Percentiles rank a stretch among this genome's conserved stretches.
These are phyloP conservation scores for Gymnothorax javanicus DNA, from an alignment of 2,797 vertebrate species.

Conservation along the genomic window DNA sequence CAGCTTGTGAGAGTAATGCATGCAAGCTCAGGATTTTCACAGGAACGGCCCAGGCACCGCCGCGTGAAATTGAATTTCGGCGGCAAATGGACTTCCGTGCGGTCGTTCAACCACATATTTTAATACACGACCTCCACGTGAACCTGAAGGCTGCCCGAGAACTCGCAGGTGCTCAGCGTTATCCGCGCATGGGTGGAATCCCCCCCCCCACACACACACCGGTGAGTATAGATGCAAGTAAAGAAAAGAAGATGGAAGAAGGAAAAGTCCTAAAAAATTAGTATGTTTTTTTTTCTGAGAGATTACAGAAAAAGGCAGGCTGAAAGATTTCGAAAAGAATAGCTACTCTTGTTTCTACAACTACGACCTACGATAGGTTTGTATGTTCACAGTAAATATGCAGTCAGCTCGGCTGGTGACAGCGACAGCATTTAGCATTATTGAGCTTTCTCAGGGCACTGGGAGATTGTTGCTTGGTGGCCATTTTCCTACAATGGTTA, in stretches of 20 bases:
- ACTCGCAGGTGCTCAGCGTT: background rate
- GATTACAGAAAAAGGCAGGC: background rate
- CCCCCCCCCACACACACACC: background rate
- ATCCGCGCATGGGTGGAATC: background rate
- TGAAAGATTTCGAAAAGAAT: background rate
- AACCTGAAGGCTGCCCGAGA: background rate
- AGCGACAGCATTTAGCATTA: background rate
- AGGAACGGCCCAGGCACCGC: background rate
- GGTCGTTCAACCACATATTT: background rate
- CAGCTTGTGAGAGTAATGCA: background rate
- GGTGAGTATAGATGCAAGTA: background rate
- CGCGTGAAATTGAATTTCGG: conserved; percentile 1
- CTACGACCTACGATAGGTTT: background rate
- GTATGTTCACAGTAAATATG: conserved; percentile 31
- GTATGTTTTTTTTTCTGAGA: background rate
- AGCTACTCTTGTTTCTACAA: conserved; percentile 12
- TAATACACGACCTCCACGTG: background rate
- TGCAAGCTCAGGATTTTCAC: background rate
- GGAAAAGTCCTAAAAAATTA: conserved; percentile 22
- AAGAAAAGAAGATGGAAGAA: background rate
- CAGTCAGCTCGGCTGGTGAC: background rate
- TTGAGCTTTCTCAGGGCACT: background rate
- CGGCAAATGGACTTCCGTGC: background rate
- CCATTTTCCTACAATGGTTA: background rate
- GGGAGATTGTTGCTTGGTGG: background rate